These are phyloP conservation scores for Automeris io DNA, from an alignment of 2,888 invertebrate genomes.

Conservation along the genomic window DNA sequence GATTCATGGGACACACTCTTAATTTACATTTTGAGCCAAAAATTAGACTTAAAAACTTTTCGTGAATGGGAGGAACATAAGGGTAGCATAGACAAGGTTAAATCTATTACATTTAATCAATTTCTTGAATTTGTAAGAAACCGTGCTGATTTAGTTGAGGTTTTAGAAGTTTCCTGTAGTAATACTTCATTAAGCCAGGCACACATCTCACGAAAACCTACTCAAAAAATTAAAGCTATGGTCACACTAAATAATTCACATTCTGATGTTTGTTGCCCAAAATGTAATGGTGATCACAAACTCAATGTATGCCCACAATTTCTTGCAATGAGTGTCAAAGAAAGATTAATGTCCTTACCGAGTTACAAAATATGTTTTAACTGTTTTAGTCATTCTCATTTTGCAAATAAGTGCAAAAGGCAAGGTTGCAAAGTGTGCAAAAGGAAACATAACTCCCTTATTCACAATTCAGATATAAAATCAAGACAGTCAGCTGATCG, in stretches of 20 bases:
- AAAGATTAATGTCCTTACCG: constrained; percentile 14
- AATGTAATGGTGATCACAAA: constrained; percentile 14
- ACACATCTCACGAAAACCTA: constrained; percentile 8
- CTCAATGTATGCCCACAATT: constrained; percentile 16
- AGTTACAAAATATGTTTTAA: constrained; percentile 18
- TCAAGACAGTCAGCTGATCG: constrained; percentile 8
- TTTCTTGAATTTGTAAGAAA: constrained; percentile 16
- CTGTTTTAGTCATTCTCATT: constrained; percentile 18
- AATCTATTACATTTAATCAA: constrained; percentile 9
- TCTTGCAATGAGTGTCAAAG: too few relatives aligned
- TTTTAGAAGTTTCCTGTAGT: constrained; percentile 10
- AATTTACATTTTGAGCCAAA: constrained; percentile 20
- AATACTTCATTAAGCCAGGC: constrained; percentile 4
- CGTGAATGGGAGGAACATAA: constrained; percentile 23
- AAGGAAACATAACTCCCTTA: constrained; percentile 10
- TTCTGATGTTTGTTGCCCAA: constrained; percentile 4
- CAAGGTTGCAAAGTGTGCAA: constrained; percentile 11
- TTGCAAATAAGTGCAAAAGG: constrained; percentile 14
- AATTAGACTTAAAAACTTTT: constrained; percentile 18
- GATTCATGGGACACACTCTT: constrained; percentile 21
- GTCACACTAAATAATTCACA: not conserved
- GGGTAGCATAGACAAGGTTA: constrained; percentile 14
- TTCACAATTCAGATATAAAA: constrained; percentile 13
- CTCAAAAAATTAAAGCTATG: constrained; percentile 1
- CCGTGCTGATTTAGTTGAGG: constrained; percentile 20